Evolutionary conservation across 2,797 vertebrate genomes (phyloP).

Genomic region (Antrozous pallidus): DNA sequence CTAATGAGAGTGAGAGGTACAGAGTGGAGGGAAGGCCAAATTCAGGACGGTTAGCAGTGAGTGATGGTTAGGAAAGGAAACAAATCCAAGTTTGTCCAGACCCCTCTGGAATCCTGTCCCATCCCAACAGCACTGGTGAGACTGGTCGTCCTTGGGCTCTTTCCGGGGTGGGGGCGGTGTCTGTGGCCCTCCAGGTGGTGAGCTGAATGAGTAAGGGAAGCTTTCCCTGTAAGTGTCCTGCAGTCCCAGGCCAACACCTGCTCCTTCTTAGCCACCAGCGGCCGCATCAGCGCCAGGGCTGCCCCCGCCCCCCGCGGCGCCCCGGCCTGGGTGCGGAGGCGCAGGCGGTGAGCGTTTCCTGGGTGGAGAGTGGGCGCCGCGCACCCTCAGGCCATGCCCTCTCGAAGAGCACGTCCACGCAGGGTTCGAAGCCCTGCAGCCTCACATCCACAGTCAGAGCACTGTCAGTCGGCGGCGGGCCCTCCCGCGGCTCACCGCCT

Average conservation of each 20-base stretch:
- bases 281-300: neutral
- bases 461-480: slow-evolving; percentile 87
- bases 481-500: slow-evolving; percentile 86
- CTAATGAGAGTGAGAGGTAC: neutral
- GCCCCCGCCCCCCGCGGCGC: neutral
- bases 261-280: neutral
- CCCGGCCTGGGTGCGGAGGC: slow-evolving; percentile 47
- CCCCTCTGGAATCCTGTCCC: neutral
- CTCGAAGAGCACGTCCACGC: slow-evolving; percentile 87
- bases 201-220: neutral
- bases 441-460: slow-evolving; percentile 85
- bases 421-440: slow-evolving; percentile 91
- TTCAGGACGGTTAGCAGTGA: neutral
- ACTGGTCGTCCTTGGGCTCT: neutral
- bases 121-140: neutral
- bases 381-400: slow-evolving; percentile 59
- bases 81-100: neutral
- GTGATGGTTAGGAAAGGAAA: neutral
- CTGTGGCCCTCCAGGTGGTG: neutral
- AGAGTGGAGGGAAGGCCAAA: neutral
- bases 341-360: slow-evolving; percentile 66
- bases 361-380: slow-evolving; percentile 60
- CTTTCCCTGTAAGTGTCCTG: neutral
- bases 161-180: neutral
- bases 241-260: neutral